Evolutionary conservation across 2,113 vertebrate species (phyloP), one percentile per base, ranked within the genome.

Genomic region (Trogon melanurus): DNA sequence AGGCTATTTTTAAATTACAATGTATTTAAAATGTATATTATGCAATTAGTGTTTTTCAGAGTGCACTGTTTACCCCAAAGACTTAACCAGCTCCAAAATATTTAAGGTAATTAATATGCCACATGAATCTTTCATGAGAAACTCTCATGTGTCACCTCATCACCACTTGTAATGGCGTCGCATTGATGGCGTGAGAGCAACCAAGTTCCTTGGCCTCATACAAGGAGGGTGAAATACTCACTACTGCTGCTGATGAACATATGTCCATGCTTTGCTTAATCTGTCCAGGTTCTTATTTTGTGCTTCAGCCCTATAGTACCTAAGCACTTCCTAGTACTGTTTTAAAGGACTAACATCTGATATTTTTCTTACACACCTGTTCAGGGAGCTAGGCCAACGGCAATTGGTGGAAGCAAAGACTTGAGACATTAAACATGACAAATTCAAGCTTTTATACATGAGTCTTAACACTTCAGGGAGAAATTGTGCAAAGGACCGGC

Each of bases 21-120:
- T 79, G 16, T 61, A 73, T 92, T 97, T 95, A 29, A 95, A 95
- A 92, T 84, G 26, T 60, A 16, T 86, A 89, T 75, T 91, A 89
- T 92, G 80, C 54, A 95, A 87, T 94, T 88, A 38, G 21, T 72
- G 17, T 11, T 91, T 53, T 75, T 83, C 53, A 92, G 92, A 86
- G n/a, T 66, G 22, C 16, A 27, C 26, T 92, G 13, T 89, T 97
- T 95, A 85, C 41, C 27, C 75, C 61, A 65, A 50, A 86, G 72
- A 93, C 26, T 69, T 65, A 64, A 76, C 12, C 13, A 88, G 71
- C 29, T 93, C 71, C 71, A 65, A 93, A 93, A 85, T 45, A 79
- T 70, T 91, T 75, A 79, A 54, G 12, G 7, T 69, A 62, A 64
- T 79, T 90, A 51, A 48, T 84, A 13, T 62, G n/a, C 21, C 36